Percentiles rank a stretch among this genome's conserved stretches.
phyloP scores from a whole-genome alignment of 2,888 invertebrate genomes.

The Mystacides longicornis region DNA sequence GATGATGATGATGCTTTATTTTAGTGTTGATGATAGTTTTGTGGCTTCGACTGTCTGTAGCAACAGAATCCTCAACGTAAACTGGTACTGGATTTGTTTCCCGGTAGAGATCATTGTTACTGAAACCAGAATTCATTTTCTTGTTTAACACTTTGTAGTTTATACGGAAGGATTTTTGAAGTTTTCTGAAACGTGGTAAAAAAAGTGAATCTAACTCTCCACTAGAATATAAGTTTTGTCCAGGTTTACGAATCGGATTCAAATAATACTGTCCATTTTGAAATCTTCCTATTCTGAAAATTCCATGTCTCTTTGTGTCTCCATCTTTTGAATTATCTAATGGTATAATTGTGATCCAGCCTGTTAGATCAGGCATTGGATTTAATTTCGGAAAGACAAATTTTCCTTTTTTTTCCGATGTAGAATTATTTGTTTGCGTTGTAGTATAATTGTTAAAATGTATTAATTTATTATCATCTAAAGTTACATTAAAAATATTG shows the following conservation, averaged over 20 bases:
- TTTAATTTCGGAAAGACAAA: background rate
- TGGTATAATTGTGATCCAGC: conserved; percentile 45
- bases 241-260: conserved; percentile 7
- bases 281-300: conserved; percentile 8
- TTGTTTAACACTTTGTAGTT: conserved; percentile 11
- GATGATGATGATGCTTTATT: conserved; percentile 57
- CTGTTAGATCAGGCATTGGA: conserved; percentile 25
- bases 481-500: background rate
- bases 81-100: conserved; percentile 1
- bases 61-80: background rate
- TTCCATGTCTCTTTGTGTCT: conserved; percentile 5
- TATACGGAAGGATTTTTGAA: background rate
- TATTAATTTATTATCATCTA: background rate
- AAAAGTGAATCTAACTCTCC: background rate
- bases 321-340: conserved; percentile 1
- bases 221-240: conserved; percentile 4
- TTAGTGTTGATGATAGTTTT: conserved; percentile 31
- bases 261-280: conserved; percentile 8
- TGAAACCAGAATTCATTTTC: conserved; percentile 22
- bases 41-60: background rate
- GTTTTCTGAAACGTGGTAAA: background rate
- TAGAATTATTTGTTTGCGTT: background rate
- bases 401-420: background rate
- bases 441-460: background rate
- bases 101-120: conserved; percentile 3